Conservation (phyloP, 2,113 vertebrate species). For the Dasyornis broadbenti region DNA sequence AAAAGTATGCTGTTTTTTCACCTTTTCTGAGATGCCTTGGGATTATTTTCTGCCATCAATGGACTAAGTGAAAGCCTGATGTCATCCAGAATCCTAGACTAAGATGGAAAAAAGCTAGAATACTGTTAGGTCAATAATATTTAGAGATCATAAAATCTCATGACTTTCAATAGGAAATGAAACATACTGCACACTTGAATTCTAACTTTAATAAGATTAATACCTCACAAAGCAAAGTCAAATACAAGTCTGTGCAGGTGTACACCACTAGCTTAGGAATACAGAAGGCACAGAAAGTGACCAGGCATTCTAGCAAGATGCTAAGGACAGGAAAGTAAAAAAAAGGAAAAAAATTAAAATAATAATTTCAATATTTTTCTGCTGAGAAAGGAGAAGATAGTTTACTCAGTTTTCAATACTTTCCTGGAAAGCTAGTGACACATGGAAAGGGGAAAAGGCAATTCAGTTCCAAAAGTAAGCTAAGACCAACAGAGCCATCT, state of each 20-base stretch:
- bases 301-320: background rate
- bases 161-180: background rate
- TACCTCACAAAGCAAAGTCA: background rate
- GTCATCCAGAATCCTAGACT: background rate
- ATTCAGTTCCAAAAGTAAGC: background rate
- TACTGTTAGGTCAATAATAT: background rate
- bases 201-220: background rate
- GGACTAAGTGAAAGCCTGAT: background rate
- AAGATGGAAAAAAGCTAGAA: background rate
- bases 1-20: background rate
- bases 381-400: background rate
- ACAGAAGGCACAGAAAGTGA: background rate
- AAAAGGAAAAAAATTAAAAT: background rate
- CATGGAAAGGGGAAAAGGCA: background rate
- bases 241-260: background rate
- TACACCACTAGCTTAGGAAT: background rate
- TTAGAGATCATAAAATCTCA: background rate
- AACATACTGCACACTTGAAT: background rate
- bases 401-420: background rate
- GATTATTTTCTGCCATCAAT: background rate
- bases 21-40: background rate
- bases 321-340: background rate
- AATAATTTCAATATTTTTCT: background rate
- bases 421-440: background rate
- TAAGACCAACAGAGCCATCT: background rate